Percentiles rank a stretch among this genome's conserved stretches.
Conservation (phyloP, 2,113 vertebrate species). For the Barnardius zonarius region DNA sequence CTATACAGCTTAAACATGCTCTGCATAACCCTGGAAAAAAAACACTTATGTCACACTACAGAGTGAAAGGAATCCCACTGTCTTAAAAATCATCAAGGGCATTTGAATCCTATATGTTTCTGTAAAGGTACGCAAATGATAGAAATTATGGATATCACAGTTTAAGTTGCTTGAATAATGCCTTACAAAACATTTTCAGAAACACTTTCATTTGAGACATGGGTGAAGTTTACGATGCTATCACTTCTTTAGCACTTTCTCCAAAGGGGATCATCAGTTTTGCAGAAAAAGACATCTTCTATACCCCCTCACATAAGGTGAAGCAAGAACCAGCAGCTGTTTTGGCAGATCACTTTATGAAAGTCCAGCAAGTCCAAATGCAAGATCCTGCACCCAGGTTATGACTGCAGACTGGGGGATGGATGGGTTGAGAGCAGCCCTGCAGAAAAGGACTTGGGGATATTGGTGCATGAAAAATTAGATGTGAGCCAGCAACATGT, state of each 20-base stretch:
- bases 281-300: neutral
- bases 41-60: neutral
- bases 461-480: neutral
- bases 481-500: accelerated
- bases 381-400: neutral
- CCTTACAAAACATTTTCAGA: neutral
- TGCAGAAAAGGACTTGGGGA: neutral
- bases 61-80: neutral
- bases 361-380: neutral
- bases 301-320: neutral
- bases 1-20: neutral
- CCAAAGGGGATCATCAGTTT: neutral
- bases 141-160: neutral
- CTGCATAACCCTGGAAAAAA: constrained; percentile 6
- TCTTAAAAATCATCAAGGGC: constrained; percentile 1
- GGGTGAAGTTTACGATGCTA: neutral
- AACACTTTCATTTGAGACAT: neutral
- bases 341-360: neutral
- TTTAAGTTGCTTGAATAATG: neutral
- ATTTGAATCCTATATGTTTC: neutral
- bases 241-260: neutral
- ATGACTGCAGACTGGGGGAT: neutral
- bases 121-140: neutral
- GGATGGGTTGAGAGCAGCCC: neutral
- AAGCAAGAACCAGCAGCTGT: neutral